Conservation (phyloP, 2,888 invertebrate genomes). For the Mylabris sibirica region DNA sequence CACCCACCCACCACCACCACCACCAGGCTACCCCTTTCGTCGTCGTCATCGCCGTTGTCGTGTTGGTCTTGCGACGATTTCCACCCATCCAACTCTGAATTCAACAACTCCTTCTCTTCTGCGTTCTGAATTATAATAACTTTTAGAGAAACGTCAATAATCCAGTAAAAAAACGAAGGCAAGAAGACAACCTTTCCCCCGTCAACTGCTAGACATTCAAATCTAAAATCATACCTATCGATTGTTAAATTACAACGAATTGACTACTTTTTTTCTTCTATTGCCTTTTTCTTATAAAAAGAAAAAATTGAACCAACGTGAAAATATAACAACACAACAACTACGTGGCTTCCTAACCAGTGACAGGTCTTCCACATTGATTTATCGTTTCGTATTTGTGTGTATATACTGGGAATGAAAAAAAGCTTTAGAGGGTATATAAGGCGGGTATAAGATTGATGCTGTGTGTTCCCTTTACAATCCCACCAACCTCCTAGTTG, state of each 20-base stretch:
- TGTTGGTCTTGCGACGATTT: constrained; percentile 25
- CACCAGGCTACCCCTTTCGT: constrained; percentile 31
- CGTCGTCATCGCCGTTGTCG: not conserved
- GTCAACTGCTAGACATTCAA: not conserved
- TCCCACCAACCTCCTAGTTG: constrained; percentile 42
- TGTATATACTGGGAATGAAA: constrained; percentile 52
- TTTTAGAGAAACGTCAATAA: constrained; percentile 46
- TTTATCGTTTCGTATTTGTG: constrained; percentile 61
- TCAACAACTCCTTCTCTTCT: constrained; percentile 41
- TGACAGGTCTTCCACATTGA: constrained; percentile 60
- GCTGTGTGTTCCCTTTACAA: constrained; percentile 53
- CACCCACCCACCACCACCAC: constrained; percentile 27
- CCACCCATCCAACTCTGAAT: constrained; percentile 25
- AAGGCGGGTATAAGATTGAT: constrained; percentile 57
- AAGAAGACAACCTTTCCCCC: not conserved
- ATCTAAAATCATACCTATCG: not conserved
- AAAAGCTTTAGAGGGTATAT: constrained; percentile 48
- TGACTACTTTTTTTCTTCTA: not conserved
- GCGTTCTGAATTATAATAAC: constrained; percentile 49
- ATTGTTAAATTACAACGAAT: not conserved
- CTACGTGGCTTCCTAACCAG: constrained; percentile 51
- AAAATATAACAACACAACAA: constrained; percentile 41
- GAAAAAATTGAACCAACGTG: constrained; percentile 29
- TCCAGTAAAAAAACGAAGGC: constrained; percentile 32
- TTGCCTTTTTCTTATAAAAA: constrained; percentile 14